Percentiles rank a stretch among this genome's conserved stretches.
Evolutionary conservation across 2,797 vertebrate species (phyloP).

Genomic region (Loriculus beryllinus): DNA sequence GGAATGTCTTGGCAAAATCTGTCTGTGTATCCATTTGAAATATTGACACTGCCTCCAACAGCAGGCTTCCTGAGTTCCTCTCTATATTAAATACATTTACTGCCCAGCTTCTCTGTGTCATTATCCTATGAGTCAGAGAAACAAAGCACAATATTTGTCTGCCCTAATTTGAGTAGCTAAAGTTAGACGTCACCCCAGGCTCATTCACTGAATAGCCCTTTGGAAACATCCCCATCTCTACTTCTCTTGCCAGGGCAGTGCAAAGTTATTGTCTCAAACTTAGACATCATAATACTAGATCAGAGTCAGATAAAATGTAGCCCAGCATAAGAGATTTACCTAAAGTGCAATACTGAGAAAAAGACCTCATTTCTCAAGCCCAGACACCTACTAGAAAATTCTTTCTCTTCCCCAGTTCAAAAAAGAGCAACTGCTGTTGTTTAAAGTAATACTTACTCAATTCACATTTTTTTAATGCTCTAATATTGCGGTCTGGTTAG

Average conservation of each 20-base stretch:
- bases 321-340: background rate
- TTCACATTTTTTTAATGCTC: background rate
- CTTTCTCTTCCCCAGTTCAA: background rate
- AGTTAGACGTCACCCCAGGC: background rate
- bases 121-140: background rate
- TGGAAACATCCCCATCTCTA: background rate
- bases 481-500: background rate
- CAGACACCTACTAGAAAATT: background rate
- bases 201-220: background rate
- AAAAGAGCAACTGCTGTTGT: background rate
- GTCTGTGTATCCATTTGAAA: background rate
- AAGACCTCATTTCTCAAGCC: background rate
- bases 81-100: background rate
- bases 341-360: background rate
- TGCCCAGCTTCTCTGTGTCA: background rate
- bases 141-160: background rate
- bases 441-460: background rate
- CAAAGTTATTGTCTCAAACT: background rate
- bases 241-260: background rate
- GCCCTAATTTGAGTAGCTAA: constrained; percentile 15
- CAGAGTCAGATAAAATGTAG: background rate
- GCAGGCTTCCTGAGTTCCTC: background rate
- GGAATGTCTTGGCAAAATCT: background rate
- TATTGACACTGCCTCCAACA: background rate
- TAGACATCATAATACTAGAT: background rate